These are phyloP conservation scores for Micrastur ruficollis DNA, from an alignment of 2,797 vertebrate genomes.

Conservation along the genomic window DNA sequence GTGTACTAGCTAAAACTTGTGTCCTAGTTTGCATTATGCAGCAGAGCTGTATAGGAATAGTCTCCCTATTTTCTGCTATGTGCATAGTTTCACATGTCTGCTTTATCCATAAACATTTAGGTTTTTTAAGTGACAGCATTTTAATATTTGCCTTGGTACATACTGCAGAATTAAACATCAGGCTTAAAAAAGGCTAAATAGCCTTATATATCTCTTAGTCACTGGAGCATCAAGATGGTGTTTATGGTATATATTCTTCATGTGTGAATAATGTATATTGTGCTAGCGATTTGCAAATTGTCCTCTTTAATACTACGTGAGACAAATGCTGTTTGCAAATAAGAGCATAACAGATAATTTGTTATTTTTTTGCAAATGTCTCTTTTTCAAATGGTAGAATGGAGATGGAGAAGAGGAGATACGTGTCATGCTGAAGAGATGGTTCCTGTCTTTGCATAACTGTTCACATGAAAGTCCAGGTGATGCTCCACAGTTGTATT, in stretches of 20 bases:
- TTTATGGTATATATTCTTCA: neutral
- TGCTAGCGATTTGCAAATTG: neutral
- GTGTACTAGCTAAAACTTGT: neutral
- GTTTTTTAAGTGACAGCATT: neutral
- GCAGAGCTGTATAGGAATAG: neutral
- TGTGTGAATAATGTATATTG: neutral
- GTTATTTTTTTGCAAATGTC: neutral
- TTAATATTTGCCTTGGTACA: neutral
- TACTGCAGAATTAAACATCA: neutral
- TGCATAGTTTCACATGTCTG: neutral
- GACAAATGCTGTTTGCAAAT: neutral
- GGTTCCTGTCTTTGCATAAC: neutral
- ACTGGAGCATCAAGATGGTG: neutral
- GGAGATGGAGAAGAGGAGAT: neutral
- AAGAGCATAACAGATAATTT: neutral
- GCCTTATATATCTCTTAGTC: neutral
- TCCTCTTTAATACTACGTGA: neutral
- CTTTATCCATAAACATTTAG: neutral
- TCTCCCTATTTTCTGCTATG: neutral
- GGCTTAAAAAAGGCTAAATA: neutral
- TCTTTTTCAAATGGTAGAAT: neutral
- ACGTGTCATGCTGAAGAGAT: neutral
- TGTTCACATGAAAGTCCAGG: neutral
- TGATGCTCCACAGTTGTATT: neutral
- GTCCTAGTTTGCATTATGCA: neutral